Conservation (phyloP, 2,113 vertebrate genomes). For the Dolichallabes microphthalmus region DNA sequence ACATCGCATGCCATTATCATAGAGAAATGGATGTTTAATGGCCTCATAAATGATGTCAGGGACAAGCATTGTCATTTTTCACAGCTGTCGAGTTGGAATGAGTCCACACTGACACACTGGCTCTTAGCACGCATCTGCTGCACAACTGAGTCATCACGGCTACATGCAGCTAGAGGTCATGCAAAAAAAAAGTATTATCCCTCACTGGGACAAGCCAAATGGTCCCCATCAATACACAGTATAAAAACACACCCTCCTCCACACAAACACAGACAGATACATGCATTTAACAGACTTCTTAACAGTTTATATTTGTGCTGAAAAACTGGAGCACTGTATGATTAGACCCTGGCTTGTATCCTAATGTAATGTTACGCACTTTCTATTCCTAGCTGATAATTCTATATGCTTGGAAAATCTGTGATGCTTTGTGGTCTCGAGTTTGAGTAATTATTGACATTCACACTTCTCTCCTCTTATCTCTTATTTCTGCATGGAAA, state of each 20-base stretch:
- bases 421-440: constrained; percentile 6
- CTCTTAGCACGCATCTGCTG: constrained; percentile 51
- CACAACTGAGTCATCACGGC: constrained; percentile 44
- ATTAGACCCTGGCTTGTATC: not conserved
- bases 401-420: constrained; percentile 12
- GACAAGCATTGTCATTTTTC: constrained; percentile 49
- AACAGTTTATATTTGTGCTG: not conserved
- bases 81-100: constrained; percentile 47
- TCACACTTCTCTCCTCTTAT: constrained; percentile 37
- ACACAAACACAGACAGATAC: constrained; percentile 34
- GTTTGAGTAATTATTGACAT: constrained; percentile 13
- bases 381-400: constrained; percentile 10
- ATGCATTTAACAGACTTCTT: constrained; percentile 26
- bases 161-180: constrained; percentile 52
- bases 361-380: not conserved
- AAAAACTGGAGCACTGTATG: not conserved
- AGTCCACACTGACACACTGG: constrained; percentile 43
- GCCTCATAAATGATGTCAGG: constrained; percentile 54
- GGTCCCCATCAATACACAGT: too few species aligned
- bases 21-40: constrained; percentile 44
- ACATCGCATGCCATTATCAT: constrained; percentile 43
- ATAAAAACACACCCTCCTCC: not conserved
- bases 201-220: not conserved
- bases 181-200: constrained; percentile 47
- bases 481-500: not conserved